Evolutionary conservation across 30 jellyfish, hydroid and myxozoan species (phyloP), one percentile per base, ranked within the genome.

Genomic region (Aurelia sp.): DNA sequence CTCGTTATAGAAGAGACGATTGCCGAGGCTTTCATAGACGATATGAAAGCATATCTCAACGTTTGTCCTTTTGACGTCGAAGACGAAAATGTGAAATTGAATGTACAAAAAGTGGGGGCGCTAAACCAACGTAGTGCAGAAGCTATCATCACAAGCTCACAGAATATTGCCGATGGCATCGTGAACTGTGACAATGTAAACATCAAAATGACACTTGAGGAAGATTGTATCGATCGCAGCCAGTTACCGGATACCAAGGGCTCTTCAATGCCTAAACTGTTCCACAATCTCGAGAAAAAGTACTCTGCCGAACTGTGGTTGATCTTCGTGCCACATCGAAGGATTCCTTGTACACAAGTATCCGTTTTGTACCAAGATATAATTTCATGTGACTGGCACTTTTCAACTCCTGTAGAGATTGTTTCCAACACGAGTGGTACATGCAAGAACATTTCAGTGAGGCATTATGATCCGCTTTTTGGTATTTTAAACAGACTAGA

Each of bases 301-400:
- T 77, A 20, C 44, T 77, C 80, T 4, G 80, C 88, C 16, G 88
- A 77, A 47, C 15, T 77, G 67, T 77, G 88, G 88, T 67, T 77
- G 64, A 24, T 77, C 18, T 61, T 77, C n/a, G 77, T 65, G 5
- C 88, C 88, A 30, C 61, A 77, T 64, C 38, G 88, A 44, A 62
- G 80, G 62, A 21, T 9, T 31, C 79, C 88, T 31, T 77, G 88
- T 76, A 61, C 55, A 35, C 66, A 77, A 16, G 53, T 77, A 65
- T 77, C 88, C 0, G 70, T 77, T n/a, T 13, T 44, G 63, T 77
- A 77, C 63, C 78, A 65, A 5, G 80, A 77, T 47, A 44, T n/a
- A 21, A 20, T 58, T 5, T n/a, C 67, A 5, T 77, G 44, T 41
- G 67, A 62, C 21, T 77, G 88, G 88, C 13, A 55, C 47, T 16